A percentile compares a stretch with the other conserved stretches of the same genome.
These are phyloP conservation scores for Speoplatyrhinus poulsoni DNA, from an alignment of 2,113 vertebrate species.

Conservation along the genomic window DNA sequence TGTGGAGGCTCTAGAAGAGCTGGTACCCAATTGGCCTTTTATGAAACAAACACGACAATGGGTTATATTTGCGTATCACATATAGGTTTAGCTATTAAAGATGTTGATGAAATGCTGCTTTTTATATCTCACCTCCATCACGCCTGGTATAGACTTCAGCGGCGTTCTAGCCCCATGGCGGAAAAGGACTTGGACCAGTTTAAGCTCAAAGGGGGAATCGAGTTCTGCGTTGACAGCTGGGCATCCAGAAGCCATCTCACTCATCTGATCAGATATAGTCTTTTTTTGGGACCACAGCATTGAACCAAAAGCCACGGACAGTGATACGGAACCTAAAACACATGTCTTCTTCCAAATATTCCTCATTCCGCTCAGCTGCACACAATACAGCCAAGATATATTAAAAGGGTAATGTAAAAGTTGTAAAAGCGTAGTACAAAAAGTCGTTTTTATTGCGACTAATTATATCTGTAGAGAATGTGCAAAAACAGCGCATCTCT, in stretches of 20 bases:
- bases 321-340: conserved; percentile 62
- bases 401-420: too few species aligned
- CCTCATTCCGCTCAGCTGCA: conserved; percentile 60
- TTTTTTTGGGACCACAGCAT: conserved; percentile 72
- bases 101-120: neutral
- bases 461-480: too few species aligned
- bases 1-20: conserved; percentile 81
- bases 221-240: neutral
- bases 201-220: conserved; percentile 71
- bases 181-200: conserved; percentile 86
- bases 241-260: neutral
- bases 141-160: conserved; percentile 81
- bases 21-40: conserved; percentile 85
- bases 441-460: neutral
- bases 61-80: neutral
- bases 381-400: neutral
- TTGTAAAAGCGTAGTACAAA: neutral
- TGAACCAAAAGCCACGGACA: conserved; percentile 65
- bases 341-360: conserved; percentile 63
- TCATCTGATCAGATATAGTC: conserved; percentile 13
- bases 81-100: neutral
- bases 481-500: too few species aligned
- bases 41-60: conserved; percentile 3
- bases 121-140: conserved; percentile 75
- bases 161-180: conserved; percentile 90